Conservation (phyloP, 2,888 invertebrate species). For the Antitype chi region DNA sequence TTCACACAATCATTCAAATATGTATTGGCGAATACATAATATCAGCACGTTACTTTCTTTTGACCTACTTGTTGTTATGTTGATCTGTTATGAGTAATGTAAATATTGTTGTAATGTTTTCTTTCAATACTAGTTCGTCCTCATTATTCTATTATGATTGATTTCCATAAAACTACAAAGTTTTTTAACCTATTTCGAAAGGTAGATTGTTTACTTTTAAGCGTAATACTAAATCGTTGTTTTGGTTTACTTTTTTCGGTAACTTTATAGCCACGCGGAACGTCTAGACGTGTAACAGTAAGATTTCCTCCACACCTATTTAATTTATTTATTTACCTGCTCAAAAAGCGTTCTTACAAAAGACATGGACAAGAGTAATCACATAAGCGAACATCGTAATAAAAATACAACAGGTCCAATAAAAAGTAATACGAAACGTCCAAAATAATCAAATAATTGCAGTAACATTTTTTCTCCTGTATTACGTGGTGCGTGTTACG, state of each 20-base stretch:
- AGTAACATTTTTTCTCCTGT: constrained; percentile 49
- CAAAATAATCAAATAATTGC: constrained; percentile 63
- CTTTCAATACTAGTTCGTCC: constrained; percentile 36
- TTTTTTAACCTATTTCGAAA: constrained; percentile 30
- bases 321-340: constrained; percentile 30
- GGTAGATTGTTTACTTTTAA: constrained; percentile 11
- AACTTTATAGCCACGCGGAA: constrained; percentile 1
- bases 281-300: background rate
- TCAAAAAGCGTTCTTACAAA: constrained; percentile 38
- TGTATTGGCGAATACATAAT: constrained; percentile 59
- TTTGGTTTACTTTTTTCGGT: constrained; percentile 10
- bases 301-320: constrained; percentile 21
- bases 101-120: constrained; percentile 48
- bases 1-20: constrained; percentile 59
- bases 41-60: constrained; percentile 71
- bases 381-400: constrained; percentile 50
- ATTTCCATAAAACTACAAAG: constrained; percentile 25
- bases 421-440: constrained; percentile 65
- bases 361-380: constrained; percentile 39
- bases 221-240: constrained; percentile 24
- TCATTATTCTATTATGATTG: constrained; percentile 39
- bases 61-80: constrained; percentile 61
- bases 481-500: constrained; percentile 61
- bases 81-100: constrained; percentile 35
- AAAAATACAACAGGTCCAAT: constrained; percentile 64